Percentiles rank a stretch among this genome's conserved stretches.
These are phyloP conservation scores for Diabrotica virgifera DNA, from an alignment of 1,140 invertebrate species.

Conservation along the genomic window DNA sequence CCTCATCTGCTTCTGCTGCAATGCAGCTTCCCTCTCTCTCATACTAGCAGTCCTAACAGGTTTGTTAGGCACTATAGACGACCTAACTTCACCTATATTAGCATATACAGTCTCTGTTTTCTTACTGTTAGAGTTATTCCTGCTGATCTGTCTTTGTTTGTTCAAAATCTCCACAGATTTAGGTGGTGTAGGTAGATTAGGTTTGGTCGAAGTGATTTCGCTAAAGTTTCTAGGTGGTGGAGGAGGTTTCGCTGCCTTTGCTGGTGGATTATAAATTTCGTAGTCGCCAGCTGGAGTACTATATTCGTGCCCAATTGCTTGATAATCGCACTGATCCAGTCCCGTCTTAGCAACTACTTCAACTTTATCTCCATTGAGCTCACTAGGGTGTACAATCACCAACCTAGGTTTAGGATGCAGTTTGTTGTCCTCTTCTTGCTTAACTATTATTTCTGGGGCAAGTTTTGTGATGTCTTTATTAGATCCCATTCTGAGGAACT, in stretches of 20 bases:
- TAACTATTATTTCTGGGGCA: conserved; percentile 31
- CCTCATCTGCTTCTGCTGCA: conserved; percentile 54
- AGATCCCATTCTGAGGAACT: conserved; percentile 73
- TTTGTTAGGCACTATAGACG: conserved; percentile 70
- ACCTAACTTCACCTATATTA: conserved; percentile 76
- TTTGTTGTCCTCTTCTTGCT: conserved; percentile 56
- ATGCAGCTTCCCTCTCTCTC: conserved; percentile 65
- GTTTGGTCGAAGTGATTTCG: conserved; percentile 54
- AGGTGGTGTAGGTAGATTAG: conserved; percentile 67
- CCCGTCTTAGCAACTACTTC: conserved; percentile 62
- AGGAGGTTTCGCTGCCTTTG: conserved; percentile 43
- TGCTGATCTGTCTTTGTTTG: conserved; percentile 55
- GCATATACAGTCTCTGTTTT: conserved; percentile 72
- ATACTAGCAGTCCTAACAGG: conserved; percentile 79
- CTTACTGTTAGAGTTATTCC: conserved; percentile 34
- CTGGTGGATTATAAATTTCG: conserved; percentile 20
- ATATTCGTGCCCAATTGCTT: conserved; percentile 49
- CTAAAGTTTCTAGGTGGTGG: conserved; percentile 58
- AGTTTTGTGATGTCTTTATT: conserved; percentile 63
- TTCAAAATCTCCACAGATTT: conserved; percentile 62
- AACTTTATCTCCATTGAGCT: conserved; percentile 73
- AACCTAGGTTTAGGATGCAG: conserved; percentile 51
- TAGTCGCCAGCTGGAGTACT: conserved; percentile 41
- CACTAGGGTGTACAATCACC: conserved; percentile 84
- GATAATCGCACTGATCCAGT: conserved; percentile 47